Evolutionary conservation across 2,797 vertebrate species (phyloP).

Genomic region (Scolopax bukidnonensis): DNA sequence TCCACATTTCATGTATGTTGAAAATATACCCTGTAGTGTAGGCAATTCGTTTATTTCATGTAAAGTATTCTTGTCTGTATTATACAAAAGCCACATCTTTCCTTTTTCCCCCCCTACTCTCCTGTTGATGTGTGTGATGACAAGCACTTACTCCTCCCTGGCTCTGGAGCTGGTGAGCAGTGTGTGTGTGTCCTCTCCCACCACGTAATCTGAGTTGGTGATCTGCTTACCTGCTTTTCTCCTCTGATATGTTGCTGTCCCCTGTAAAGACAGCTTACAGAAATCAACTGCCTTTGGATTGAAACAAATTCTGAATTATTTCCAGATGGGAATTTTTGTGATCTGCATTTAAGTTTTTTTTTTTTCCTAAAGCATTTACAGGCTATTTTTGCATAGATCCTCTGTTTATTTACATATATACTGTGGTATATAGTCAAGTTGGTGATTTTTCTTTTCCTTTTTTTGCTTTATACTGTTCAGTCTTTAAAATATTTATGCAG

Average conservation of each 20-base stretch:
- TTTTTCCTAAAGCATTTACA: neutral
- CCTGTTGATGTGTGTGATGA: no score
- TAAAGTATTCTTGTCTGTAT: neutral
- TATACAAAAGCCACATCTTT: neutral
- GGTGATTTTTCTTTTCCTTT: neutral
- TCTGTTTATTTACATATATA: neutral
- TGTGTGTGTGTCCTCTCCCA: neutral
- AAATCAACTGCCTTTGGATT: neutral
- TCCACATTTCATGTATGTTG: neutral
- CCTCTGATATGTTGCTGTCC: neutral
- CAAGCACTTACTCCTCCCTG: neutral
- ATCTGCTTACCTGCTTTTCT: neutral
- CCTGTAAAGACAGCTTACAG: neutral
- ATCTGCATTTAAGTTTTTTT: neutral
- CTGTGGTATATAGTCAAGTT: neutral
- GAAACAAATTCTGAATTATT: neutral
- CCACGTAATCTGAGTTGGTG: fast-evolving
- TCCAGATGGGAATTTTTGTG: neutral
- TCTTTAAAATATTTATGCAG: conserved; percentile 57
- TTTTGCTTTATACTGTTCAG: neutral
- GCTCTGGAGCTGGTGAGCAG: neutral
- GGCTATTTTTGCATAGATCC: neutral
- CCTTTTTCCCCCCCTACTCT: fast-evolving
- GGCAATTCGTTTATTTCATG: neutral
- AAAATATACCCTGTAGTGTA: neutral